Conservation (phyloP, 2,113 vertebrate genomes). For the Corydoras sp. region DNA sequence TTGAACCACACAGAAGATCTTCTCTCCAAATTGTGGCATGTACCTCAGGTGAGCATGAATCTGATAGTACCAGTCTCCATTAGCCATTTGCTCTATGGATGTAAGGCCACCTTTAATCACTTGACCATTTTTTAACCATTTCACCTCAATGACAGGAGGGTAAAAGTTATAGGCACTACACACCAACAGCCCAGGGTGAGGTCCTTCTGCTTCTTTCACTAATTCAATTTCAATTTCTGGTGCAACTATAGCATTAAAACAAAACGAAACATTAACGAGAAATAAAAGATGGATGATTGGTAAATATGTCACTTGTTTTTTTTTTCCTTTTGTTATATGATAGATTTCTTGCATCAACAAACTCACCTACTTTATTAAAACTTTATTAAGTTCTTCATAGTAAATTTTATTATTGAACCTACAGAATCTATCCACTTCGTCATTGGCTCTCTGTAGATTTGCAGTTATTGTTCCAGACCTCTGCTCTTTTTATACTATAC, state of each 20-base stretch:
- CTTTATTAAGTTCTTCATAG: too few species aligned
- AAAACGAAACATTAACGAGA: neutral
- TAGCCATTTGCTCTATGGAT: slow-evolving; percentile 43
- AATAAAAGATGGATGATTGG: too few species aligned
- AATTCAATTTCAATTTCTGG: slow-evolving; percentile 31
- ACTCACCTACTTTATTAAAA: too few species aligned
- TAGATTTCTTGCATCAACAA: too few species aligned
- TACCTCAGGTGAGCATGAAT: slow-evolving; percentile 51
- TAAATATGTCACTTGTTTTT: too few species aligned
- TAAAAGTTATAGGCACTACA: slow-evolving; percentile 50
- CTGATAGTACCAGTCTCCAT: slow-evolving; percentile 56
- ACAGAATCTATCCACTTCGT: too few species aligned
- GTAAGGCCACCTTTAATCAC: slow-evolving; percentile 13
- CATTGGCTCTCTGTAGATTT: too few species aligned
- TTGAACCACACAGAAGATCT: slow-evolving; percentile 49
- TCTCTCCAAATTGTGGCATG: slow-evolving; percentile 48
- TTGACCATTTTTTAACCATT: slow-evolving; percentile 44
- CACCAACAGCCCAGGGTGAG: slow-evolving; percentile 33
- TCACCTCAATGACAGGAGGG: slow-evolving; percentile 39
- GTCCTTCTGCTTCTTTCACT: neutral
- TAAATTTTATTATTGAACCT: too few species aligned
- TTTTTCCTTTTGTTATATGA: too few species aligned
- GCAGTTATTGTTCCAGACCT: too few species aligned
- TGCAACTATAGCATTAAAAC: slow-evolving; percentile 28
- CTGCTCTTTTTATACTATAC: too few species aligned